phyloP scores from a whole-genome alignment of 2,888 invertebrate genomes.

The Acleris emargana region DNA sequence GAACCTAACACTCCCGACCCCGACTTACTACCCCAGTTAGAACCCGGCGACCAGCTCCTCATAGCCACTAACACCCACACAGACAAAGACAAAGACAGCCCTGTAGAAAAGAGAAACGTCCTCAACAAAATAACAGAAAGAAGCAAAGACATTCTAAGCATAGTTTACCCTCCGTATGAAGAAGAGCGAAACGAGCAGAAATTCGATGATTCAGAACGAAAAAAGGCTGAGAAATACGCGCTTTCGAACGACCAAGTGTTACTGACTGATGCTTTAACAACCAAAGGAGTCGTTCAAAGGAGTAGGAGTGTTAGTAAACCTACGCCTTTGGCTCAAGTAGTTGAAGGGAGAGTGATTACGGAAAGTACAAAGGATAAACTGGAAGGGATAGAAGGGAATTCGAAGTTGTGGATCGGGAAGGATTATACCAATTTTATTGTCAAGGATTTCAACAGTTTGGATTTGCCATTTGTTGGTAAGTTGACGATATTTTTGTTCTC shows the following conservation, averaged over 20 bases:
- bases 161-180: constrained; percentile 74
- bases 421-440: constrained; percentile 98
- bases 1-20: constrained; percentile 51
- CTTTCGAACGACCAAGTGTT: constrained; percentile 70
- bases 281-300: constrained; percentile 43
- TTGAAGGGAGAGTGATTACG: constrained; percentile 67
- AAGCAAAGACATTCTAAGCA: constrained; percentile 76
- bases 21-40: constrained; percentile 77
- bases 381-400: constrained; percentile 85
- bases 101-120: constrained; percentile 67
- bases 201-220: constrained; percentile 72
- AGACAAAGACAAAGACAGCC: constrained; percentile 48
- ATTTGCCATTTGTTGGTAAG: constrained; percentile 89
- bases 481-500: constrained; percentile 29
- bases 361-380: constrained; percentile 63
- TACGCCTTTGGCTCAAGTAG: constrained; percentile 70
- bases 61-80: constrained; percentile 60
- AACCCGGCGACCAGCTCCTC: constrained; percentile 86
- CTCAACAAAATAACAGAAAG: constrained; percentile 73
- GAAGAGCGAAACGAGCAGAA: constrained; percentile 72
- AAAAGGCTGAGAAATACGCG: constrained; percentile 77
- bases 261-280: constrained; percentile 62
- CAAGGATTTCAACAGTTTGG: constrained; percentile 95
- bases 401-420: constrained; percentile 97
- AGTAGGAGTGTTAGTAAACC: constrained; percentile 58